These are phyloP conservation scores for Ranitomeya imitator DNA, from an alignment of 2,113 vertebrate genomes.

Conservation along the genomic window DNA sequence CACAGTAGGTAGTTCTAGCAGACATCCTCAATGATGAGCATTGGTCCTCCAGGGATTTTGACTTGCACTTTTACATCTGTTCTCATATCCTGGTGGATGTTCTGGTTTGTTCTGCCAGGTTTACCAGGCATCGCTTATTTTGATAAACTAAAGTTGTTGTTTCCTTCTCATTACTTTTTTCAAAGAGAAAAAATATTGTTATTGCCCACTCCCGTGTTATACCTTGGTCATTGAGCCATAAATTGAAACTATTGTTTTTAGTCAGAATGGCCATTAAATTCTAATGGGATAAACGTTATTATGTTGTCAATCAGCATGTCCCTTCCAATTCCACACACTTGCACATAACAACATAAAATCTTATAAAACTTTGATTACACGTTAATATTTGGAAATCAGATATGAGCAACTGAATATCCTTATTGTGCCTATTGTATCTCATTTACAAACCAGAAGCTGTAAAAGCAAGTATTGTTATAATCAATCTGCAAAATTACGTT, in stretches of 20 bases:
- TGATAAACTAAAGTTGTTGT: not conserved
- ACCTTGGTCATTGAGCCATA: not conserved
- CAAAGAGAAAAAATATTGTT: not conserved
- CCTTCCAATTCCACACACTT: not conserved
- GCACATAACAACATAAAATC: not conserved
- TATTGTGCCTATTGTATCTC: not conserved
- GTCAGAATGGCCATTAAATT: not conserved
- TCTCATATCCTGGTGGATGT: slow-evolving; percentile 8
- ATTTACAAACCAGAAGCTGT: not conserved
- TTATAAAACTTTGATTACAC: not conserved
- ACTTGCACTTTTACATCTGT: not conserved
- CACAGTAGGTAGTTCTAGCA: not conserved
- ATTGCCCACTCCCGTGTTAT: not conserved
- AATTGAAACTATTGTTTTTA: not conserved
- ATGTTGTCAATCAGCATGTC: too few relatives aligned
- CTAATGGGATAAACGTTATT: too few relatives aligned
- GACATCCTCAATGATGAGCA: not conserved
- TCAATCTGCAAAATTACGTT: not conserved
- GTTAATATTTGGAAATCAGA: not conserved
- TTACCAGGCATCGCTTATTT: not conserved
- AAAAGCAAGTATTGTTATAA: not conserved
- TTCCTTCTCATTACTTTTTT: not conserved
- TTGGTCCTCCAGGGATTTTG: not conserved
- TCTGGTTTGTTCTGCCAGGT: slow-evolving; percentile 5
- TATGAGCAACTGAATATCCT: not conserved